Evolutionary conservation across 2,113 vertebrate species (phyloP), one percentile per base, ranked within the genome.

Genomic region (Syngnathus scovelli): DNA sequence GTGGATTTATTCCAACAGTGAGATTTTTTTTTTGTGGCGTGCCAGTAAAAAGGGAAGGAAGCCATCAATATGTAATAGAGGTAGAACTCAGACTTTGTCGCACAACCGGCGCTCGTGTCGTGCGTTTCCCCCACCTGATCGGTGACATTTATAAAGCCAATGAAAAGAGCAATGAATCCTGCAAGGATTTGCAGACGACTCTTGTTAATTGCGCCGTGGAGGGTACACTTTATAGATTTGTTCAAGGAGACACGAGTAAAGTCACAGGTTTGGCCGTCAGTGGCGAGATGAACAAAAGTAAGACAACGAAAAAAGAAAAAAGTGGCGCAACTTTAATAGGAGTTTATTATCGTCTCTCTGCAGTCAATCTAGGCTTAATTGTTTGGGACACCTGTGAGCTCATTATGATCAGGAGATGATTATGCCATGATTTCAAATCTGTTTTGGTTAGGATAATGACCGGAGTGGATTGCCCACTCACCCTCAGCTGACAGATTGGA

Each of bases 381-480:
- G 75, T 74, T 58, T 39, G 52, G 46, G 68, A 71, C 55, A 62
- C 39, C 65, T 56, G 37, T 33, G 44, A 69, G 43, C 61, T 59
- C 56, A 61, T 68, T 70, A 63, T 67, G 54, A 72, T 66, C 51
- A 12, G 61, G 43, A 52, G 33, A 18, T 37, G 33, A 64, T 64
- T 64, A 51, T 48, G 23, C 10, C 58, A 49, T 48, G 49, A 66
- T 27, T 61, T 52, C 23, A 44, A 48, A 56, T 44, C 36, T 18
- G 12, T 73, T 69, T 76, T 64, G 61, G 27, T 69, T 51, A 51
- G 66, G 48, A 59, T 70, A 61, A 67, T 72, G 37, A 68, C 64
- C 54, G 73, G 46, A 72, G 66, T 60, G 62, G 55, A 71, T 71
- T 46, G 58, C 67, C 60, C 27, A 33, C 27, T 72, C 43, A 59